These are phyloP conservation scores for Accipiter cooperii DNA, from an alignment of 2,113 vertebrate species.

Conservation along the genomic window DNA sequence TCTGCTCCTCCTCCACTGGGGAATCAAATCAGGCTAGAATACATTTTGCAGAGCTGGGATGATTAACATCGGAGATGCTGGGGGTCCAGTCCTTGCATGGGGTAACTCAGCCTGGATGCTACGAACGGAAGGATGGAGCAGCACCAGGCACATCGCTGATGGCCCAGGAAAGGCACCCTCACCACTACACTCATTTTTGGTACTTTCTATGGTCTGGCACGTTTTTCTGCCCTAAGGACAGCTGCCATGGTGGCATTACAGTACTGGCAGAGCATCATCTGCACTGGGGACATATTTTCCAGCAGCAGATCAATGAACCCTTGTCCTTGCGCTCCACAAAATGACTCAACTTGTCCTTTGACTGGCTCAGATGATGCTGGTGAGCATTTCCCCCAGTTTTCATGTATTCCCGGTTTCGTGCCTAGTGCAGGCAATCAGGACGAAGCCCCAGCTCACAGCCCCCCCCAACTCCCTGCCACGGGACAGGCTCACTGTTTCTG, in stretches of 20 bases:
- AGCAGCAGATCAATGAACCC: not conserved
- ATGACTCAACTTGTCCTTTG: not conserved
- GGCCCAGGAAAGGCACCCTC: not conserved
- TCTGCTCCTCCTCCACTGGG: not conserved
- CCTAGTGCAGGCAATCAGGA: fast-evolving
- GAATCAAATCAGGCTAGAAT: too few relatives aligned
- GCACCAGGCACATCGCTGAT: fast-evolving
- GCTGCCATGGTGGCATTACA: fast-evolving
- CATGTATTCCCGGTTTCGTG: fast-evolving
- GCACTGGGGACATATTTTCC: not conserved
- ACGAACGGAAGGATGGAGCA: fast-evolving
- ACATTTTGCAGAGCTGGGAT: not conserved
- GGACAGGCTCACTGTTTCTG: too few relatives aligned
- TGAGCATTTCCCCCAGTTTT: not conserved
- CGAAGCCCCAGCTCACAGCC: not conserved
- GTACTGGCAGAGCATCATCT: not conserved
- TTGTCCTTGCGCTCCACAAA: not conserved
- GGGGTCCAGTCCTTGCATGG: not conserved
- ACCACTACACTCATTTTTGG: fast-evolving
- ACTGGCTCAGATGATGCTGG: not conserved
- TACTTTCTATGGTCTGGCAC: not conserved
- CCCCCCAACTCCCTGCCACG: not conserved
- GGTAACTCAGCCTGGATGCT: not conserved
- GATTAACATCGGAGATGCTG: fast-evolving
- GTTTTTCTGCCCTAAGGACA: not conserved